phyloP scores from a whole-genome alignment of 2,797 vertebrate species.

The Florisuga fusca region DNA sequence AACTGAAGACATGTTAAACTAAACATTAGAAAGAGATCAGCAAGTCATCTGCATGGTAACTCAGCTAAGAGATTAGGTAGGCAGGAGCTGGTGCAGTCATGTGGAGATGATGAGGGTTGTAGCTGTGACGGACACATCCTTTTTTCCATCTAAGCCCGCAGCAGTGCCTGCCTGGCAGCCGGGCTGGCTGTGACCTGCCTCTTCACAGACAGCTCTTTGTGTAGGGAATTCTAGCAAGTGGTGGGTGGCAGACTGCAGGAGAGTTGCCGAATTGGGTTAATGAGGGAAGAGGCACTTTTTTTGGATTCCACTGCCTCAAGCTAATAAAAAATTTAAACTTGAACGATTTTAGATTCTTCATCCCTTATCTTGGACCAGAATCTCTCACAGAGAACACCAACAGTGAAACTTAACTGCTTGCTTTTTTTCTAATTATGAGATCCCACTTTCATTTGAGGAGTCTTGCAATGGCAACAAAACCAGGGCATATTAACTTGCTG shows the following conservation, averaged over 20 bases:
- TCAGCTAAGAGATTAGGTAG: constrained; percentile 55
- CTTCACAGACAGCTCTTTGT: constrained; percentile 75
- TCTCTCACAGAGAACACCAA: neutral
- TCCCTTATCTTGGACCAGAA: constrained; percentile 51
- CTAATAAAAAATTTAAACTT: constrained; percentile 75
- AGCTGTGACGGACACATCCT: constrained; percentile 69
- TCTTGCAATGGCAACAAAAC: neutral
- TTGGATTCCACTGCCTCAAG: constrained; percentile 65
- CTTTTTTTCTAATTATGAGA: constrained; percentile 30
- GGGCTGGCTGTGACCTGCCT: constrained; percentile 61
- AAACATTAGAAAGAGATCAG: constrained; percentile 81
- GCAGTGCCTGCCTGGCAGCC: constrained; percentile 47
- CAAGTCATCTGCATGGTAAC: constrained; percentile 78
- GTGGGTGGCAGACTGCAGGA: constrained; percentile 72
- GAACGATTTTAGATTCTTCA: constrained; percentile 34
- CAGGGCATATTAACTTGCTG: accelerated
- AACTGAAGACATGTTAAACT: constrained; percentile 83
- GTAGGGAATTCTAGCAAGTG: constrained; percentile 57
- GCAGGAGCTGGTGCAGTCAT: constrained; percentile 60
- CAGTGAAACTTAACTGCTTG: constrained; percentile 14
- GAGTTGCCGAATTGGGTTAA: constrained; percentile 73
- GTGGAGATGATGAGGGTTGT: constrained; percentile 51
- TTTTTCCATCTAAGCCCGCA: constrained; percentile 19
- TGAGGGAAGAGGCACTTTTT: constrained; percentile 68
- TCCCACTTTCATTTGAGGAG: neutral